These are phyloP conservation scores for Ceratosolen fusciceps DNA, from an alignment of 1,140 invertebrate species.

Conservation along the genomic window DNA sequence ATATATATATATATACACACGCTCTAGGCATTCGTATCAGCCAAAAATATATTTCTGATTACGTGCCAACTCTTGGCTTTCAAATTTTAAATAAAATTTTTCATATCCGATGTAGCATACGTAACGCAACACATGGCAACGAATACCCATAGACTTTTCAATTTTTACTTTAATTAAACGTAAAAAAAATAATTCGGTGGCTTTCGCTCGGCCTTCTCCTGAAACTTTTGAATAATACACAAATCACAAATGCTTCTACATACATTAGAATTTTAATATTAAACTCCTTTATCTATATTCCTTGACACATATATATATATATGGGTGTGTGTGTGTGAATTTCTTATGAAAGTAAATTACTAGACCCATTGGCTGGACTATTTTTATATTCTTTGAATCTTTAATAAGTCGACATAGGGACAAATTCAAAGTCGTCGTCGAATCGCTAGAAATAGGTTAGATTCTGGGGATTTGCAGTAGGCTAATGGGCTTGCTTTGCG, in stretches of 20 bases:
- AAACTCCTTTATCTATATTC: too few species aligned
- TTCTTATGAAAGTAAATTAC: too few species aligned
- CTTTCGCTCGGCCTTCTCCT: too few species aligned
- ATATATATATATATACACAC: not conserved
- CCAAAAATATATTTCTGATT: constrained; percentile 2
- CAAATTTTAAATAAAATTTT: constrained; percentile 11
- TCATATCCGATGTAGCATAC: not conserved
- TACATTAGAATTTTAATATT: too few species aligned
- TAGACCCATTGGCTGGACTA: too few species aligned
- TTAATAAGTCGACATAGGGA: not conserved
- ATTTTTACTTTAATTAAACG: not conserved
- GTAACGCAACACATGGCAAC: not conserved
- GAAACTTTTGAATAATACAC: too few species aligned
- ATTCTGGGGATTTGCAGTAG: not conserved
- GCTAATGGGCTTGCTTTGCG: not conserved
- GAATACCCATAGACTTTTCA: not conserved
- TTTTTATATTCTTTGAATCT: not conserved
- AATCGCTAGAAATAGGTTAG: not conserved
- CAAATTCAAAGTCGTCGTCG: not conserved
- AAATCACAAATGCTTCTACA: too few species aligned
- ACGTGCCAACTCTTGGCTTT: not conserved
- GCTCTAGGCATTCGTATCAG: not conserved
- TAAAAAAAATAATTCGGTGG: too few species aligned
- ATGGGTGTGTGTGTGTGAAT: too few species aligned
- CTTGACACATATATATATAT: too few species aligned